phyloP scores from a whole-genome alignment of 1,140 invertebrate species.

The Brachionus sp. region DNA sequence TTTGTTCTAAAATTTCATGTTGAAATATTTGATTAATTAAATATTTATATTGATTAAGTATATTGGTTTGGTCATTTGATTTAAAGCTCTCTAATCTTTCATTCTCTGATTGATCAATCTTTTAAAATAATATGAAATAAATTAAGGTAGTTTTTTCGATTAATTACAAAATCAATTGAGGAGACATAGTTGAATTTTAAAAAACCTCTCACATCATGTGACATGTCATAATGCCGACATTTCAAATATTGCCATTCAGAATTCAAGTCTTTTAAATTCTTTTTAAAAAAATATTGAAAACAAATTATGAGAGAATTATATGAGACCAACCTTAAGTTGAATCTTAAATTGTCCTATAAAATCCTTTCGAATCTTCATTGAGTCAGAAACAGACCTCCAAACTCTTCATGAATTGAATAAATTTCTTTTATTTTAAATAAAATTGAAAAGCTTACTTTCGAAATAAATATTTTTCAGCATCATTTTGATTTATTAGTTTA shows the following conservation, averaged over 20 bases:
- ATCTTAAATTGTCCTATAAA: constrained; percentile 9
- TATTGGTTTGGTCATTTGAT: not conserved
- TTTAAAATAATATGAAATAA: not conserved
- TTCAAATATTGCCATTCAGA: not conserved
- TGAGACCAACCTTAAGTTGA: not conserved
- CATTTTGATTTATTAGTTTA: not conserved
- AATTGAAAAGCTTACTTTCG: not conserved
- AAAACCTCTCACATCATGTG: not conserved
- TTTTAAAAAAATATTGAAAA: not conserved
- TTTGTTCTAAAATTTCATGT: not conserved
- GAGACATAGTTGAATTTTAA: not conserved
- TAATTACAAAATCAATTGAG: not conserved
- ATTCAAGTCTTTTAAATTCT: not conserved
- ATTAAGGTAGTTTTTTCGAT: not conserved
- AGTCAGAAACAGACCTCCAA: not conserved
- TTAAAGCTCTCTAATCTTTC: not conserved
- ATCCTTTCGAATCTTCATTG: not conserved
- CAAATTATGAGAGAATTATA: not conserved
- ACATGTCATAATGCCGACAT: not conserved
- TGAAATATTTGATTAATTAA: not conserved
- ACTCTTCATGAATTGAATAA: not conserved
- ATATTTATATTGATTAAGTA: not conserved
- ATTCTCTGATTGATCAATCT: not conserved
- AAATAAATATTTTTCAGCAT: not conserved
- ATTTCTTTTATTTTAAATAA: not conserved